phyloP scores from a whole-genome alignment of 2,888 invertebrate species.

The Cyclophora punctaria region DNA sequence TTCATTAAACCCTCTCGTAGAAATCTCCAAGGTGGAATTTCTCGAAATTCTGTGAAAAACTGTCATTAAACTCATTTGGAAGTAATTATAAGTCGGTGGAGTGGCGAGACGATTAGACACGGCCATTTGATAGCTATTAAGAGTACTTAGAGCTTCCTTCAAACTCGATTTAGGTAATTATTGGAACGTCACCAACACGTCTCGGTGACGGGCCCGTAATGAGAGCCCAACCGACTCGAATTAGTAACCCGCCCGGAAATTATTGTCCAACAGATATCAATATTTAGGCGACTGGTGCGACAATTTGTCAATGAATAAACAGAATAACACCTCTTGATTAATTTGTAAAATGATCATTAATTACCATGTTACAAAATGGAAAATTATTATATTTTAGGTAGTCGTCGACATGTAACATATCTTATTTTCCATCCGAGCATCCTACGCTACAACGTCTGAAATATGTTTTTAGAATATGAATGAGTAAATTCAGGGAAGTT shows the following conservation, averaged over 20 bases:
- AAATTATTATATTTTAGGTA: too few species aligned
- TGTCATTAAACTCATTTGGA: constrained; percentile 42
- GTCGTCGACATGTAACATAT: too few species aligned
- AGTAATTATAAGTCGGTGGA: constrained; percentile 41
- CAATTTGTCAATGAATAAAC: too few species aligned
- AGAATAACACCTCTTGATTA: too few species aligned
- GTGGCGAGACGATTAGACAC: constrained; percentile 32
- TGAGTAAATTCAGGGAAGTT: too few species aligned
- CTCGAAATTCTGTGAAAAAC: constrained; percentile 26
- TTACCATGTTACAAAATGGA: too few species aligned
- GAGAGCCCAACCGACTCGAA: constrained; percentile 14
- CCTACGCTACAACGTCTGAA: too few species aligned
- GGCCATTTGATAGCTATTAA: constrained; percentile 43
- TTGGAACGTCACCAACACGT: constrained; percentile 17
- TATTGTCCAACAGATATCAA: constrained; percentile 7
- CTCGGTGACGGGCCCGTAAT: constrained; percentile 11
- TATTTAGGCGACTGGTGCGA: too few species aligned
- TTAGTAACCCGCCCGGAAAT: constrained; percentile 18
- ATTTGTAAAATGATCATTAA: too few species aligned
- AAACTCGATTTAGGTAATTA: constrained; percentile 24
- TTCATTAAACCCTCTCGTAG: constrained; percentile 24
- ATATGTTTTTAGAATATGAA: too few species aligned
- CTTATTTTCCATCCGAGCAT: too few species aligned
- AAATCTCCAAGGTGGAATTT: constrained; percentile 22
- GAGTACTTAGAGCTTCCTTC: constrained; percentile 23